A percentile compares a stretch with the other conserved stretches of the same genome.
These are phyloP conservation scores for Hyles euphorbiae DNA, from an alignment of 1,140 invertebrate genomes.

Conservation along the genomic window DNA sequence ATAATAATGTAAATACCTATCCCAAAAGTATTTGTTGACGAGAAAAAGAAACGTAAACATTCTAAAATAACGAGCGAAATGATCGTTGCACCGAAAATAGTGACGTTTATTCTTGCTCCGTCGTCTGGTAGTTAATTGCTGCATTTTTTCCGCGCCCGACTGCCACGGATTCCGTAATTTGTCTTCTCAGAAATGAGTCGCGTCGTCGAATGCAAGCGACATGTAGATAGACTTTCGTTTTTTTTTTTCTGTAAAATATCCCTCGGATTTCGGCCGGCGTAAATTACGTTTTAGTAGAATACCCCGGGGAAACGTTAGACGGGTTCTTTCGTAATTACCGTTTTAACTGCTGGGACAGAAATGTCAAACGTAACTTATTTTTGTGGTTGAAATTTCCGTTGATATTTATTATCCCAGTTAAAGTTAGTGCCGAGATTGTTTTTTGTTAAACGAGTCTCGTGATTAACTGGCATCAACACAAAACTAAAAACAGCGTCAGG, in stretches of 20 bases:
- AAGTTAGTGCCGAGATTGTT: too few species aligned
- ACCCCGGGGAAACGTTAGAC: slow-evolving; percentile 68
- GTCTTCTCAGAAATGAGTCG: slow-evolving; percentile 73
- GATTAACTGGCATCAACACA: too few species aligned
- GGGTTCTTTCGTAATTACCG: slow-evolving; percentile 63
- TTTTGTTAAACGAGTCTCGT: too few species aligned
- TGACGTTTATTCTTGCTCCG: slow-evolving; percentile 44
- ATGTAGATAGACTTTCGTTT: slow-evolving; percentile 56
- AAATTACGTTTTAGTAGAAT: slow-evolving; percentile 70
- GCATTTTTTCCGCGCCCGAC: slow-evolving; percentile 65
- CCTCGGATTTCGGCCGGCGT: slow-evolving; percentile 59
- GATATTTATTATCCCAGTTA: too few species aligned
- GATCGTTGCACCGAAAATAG: slow-evolving; percentile 52
- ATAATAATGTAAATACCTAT: slow-evolving; percentile 30
- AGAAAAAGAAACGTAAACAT: slow-evolving; percentile 44
- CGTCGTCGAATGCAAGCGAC: slow-evolving; percentile 68
- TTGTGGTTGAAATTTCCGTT: slow-evolving; percentile 40
- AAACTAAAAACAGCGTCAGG: too few species aligned
- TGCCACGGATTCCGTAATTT: slow-evolving; percentile 68
- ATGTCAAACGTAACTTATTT: slow-evolving; percentile 64
- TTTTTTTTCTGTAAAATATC: slow-evolving; percentile 65
- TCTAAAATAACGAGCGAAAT: slow-evolving; percentile 54
- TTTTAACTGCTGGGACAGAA: slow-evolving; percentile 64
- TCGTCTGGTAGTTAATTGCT: slow-evolving; percentile 63
- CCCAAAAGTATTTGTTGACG: slow-evolving; percentile 24